phyloP scores from a whole-genome alignment of 1,140 invertebrate genomes.

The Uloborus diversus region DNA sequence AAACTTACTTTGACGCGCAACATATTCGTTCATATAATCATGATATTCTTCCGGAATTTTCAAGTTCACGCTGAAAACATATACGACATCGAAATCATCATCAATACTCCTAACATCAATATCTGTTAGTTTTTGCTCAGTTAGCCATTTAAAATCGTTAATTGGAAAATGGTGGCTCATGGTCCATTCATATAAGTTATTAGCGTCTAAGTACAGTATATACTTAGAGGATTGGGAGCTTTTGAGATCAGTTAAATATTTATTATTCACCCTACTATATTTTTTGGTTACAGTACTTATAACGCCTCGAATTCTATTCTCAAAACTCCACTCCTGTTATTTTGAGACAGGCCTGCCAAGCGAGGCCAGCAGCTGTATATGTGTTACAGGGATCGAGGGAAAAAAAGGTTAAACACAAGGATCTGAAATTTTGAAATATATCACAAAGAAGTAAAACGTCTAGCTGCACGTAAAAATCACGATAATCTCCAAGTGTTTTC shows the following conservation, averaged over 20 bases:
- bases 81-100: too few relatives aligned
- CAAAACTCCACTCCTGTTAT: neutral
- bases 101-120: neutral
- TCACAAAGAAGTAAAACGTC: neutral
- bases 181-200: neutral
- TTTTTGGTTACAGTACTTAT: neutral
- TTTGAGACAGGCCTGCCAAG: neutral
- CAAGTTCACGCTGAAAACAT: too few relatives aligned
- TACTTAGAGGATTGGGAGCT: neutral
- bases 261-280: neutral
- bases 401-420: neutral
- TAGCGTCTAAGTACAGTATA: too few relatives aligned
- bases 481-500: neutral
- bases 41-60: too few relatives aligned
- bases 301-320: neutral
- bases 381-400: neutral
- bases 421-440: neutral
- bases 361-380: neutral
- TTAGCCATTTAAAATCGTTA: neutral
- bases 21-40: too few relatives aligned
- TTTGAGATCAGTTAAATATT: neutral
- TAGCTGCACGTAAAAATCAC: neutral
- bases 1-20: too few relatives aligned
- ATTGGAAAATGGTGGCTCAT: neutral
- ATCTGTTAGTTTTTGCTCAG: neutral